phyloP scores from a whole-genome alignment of 2,113 vertebrate genomes.

The Ariopsis seemanni region DNA sequence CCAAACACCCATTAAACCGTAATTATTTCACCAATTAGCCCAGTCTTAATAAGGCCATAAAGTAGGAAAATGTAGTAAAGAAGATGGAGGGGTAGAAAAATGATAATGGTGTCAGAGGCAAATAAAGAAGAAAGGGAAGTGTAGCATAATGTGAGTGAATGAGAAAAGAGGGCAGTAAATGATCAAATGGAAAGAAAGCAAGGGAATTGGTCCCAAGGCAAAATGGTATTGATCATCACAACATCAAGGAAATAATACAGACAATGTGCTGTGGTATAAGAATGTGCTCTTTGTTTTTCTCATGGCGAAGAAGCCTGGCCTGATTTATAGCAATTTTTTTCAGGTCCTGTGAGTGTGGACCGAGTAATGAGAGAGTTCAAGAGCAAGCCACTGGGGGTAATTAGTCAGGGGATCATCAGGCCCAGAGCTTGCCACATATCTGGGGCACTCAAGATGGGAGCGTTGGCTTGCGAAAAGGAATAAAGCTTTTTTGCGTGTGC shows the following conservation, averaged over 20 bases:
- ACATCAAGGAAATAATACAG: slow-evolving; percentile 23
- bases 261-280: background rate
- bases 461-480: background rate
- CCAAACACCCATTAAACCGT: slow-evolving; percentile 43
- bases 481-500: background rate
- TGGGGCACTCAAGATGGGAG: slow-evolving; percentile 30
- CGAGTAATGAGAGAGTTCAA: slow-evolving; percentile 45
- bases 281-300: slow-evolving; percentile 9
- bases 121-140: slow-evolving; percentile 1
- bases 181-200: slow-evolving; percentile 12
- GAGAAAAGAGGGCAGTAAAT: slow-evolving; percentile 29
- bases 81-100: background rate
- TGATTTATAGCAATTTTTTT: slow-evolving; percentile 15
- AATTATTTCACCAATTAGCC: slow-evolving; percentile 52
- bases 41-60: slow-evolving; percentile 34
- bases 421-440: slow-evolving; percentile 41
- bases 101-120: background rate
- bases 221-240: slow-evolving; percentile 40
- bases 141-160: slow-evolving; percentile 10
- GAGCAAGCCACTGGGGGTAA: slow-evolving; percentile 41
- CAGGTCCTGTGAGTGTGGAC: slow-evolving; percentile 9
- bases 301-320: slow-evolving; percentile 1
- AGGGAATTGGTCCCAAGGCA: slow-evolving; percentile 8
- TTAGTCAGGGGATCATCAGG: slow-evolving; percentile 43
- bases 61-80: background rate